Percentiles rank a stretch among this genome's conserved stretches.
These are phyloP conservation scores for Himantopus leucocephalus DNA, from an alignment of 2,113 vertebrate genomes.

Conservation along the genomic window DNA sequence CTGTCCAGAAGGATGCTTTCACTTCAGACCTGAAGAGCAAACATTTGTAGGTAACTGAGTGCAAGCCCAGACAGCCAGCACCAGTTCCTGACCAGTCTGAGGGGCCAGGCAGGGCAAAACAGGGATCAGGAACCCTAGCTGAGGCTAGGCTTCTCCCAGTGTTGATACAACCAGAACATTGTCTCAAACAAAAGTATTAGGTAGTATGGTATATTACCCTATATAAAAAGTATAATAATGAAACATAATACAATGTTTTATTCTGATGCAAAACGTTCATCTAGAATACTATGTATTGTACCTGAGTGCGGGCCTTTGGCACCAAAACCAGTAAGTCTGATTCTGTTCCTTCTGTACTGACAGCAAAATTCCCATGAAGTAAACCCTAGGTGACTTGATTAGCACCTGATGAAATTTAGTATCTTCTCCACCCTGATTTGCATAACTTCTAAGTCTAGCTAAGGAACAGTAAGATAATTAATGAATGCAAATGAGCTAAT, in stretches of 20 bases:
- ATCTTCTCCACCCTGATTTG: slow-evolving; percentile 38
- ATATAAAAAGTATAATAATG: not conserved
- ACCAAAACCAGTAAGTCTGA: not conserved
- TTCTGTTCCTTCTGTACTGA: not conserved
- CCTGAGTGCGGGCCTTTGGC: not conserved
- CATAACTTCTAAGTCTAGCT: slow-evolving; percentile 26
- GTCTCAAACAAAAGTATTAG: not conserved
- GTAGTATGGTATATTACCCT: not conserved
- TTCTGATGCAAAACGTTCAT: not conserved
- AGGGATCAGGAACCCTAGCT: not conserved
- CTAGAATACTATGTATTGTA: not conserved
- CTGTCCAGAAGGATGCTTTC: not conserved
- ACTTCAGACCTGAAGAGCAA: not conserved
- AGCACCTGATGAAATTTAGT: slow-evolving; percentile 39
- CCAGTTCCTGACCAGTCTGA: not conserved
- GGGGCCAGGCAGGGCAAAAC: not conserved
- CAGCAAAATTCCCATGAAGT: not conserved
- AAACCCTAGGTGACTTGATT: slow-evolving; percentile 11
- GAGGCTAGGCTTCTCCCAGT: not conserved
- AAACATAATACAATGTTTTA: not conserved
- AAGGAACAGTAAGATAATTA: not conserved
- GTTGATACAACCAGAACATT: not conserved
- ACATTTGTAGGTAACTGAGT: not conserved
- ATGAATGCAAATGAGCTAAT: slow-evolving; percentile 1
- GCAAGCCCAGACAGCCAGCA: not conserved